These are phyloP conservation scores for Nyctibius bracteatus DNA, from an alignment of 2,113 vertebrate genomes.

Conservation along the genomic window DNA sequence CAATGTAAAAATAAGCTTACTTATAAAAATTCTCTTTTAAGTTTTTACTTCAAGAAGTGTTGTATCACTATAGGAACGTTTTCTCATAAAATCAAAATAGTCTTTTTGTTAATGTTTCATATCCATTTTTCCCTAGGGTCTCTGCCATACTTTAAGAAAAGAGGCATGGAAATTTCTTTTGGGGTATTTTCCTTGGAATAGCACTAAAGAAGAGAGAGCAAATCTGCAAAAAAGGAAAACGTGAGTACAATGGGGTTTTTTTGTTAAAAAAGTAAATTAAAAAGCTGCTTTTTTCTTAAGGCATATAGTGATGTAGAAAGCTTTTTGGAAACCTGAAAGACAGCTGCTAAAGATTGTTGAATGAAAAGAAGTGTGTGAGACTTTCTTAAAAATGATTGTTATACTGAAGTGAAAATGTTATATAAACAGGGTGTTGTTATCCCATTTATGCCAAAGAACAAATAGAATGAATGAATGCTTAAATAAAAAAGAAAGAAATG, in stretches of 20 bases:
- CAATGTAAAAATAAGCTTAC: not conserved
- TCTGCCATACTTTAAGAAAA: slow-evolving; percentile 87
- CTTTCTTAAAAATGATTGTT: not conserved
- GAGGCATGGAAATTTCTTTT: slow-evolving; percentile 94
- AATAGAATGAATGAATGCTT: not conserved
- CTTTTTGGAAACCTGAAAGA: not conserved
- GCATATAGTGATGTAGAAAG: not conserved
- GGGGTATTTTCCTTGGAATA: slow-evolving; percentile 91
- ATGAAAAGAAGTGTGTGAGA: not conserved
- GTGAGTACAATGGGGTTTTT: slow-evolving; percentile 62
- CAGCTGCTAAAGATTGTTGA: not conserved
- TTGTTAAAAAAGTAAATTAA: not conserved
- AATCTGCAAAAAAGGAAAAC: slow-evolving; percentile 85
- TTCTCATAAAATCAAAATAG: not conserved
- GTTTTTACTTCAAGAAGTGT: not conserved
- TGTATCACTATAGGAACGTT: not conserved
- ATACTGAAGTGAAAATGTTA: not conserved
- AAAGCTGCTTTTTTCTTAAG: not conserved
- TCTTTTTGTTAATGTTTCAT: not conserved
- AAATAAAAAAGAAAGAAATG: not conserved
- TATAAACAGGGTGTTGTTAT: not conserved
- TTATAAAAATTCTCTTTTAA: not conserved
- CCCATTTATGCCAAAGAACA: not conserved
- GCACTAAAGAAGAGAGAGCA: slow-evolving; percentile 88
- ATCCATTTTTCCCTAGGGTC: slow-evolving; percentile 75